Percentiles rank a stretch among this genome's conserved stretches.
Conservation (phyloP, 2,113 vertebrate genomes). For the Odontophorus gujanensis region DNA sequence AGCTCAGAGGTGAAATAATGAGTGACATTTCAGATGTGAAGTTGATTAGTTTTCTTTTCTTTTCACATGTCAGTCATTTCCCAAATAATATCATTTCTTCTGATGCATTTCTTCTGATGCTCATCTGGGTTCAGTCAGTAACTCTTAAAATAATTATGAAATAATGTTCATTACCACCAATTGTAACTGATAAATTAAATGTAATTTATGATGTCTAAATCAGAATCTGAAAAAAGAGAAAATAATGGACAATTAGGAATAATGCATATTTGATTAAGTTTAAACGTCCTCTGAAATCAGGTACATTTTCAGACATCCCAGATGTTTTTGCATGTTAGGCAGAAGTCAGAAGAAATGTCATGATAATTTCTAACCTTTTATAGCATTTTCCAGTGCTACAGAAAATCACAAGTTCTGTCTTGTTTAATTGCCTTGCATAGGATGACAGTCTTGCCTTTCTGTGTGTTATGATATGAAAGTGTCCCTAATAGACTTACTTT, state of each 20-base stretch:
- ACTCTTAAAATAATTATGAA: background rate
- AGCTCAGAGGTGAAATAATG: background rate
- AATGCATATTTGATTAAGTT: background rate
- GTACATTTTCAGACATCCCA: background rate
- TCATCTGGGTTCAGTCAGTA: background rate
- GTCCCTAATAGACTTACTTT: background rate
- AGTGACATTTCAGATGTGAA: background rate
- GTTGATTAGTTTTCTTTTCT: background rate
- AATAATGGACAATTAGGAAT: background rate
- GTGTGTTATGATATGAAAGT: background rate
- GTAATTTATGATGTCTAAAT: background rate
- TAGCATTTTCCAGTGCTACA: background rate
- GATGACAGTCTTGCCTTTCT: background rate
- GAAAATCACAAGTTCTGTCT: background rate
- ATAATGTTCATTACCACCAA: background rate
- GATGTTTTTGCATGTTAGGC: background rate
- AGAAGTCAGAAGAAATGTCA: background rate
- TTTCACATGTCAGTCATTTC: background rate
- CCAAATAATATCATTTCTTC: background rate
- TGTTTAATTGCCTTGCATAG: background rate
- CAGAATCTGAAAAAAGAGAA: background rate
- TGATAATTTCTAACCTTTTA: background rate
- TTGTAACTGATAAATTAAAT: background rate
- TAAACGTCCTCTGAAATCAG: background rate
- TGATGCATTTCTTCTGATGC: background rate